Percentiles rank a stretch among this genome's conserved stretches.
Evolutionary conservation across 1,140 invertebrate genomes (phyloP).

Genomic region (Sitophilus oryzae): DNA sequence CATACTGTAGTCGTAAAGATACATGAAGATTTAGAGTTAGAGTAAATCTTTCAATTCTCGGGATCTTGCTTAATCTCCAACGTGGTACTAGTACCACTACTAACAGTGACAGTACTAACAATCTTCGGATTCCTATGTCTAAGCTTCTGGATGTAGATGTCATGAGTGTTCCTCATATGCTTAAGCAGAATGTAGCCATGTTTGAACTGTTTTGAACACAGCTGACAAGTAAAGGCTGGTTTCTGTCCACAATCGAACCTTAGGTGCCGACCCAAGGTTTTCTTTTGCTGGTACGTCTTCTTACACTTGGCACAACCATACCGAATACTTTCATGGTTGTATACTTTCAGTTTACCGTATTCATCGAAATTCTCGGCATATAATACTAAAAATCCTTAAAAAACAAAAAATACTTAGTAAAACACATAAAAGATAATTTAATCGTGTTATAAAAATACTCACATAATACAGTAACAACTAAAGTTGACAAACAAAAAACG

Average conservation of each 20-base stretch:
- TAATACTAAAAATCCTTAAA: conserved; percentile 21
- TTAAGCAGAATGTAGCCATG: conserved; percentile 47
- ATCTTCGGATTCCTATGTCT: conserved; percentile 11
- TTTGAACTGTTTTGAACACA: conserved; percentile 47
- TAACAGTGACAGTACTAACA: not conserved
- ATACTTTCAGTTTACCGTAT: conserved; percentile 30
- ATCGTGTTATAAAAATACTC: too few relatives aligned
- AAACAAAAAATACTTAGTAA: conserved; percentile 6
- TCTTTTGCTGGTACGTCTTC: conserved; percentile 53
- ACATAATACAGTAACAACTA: too few relatives aligned
- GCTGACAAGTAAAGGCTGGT: conserved; percentile 56
- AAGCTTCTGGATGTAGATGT: conserved; percentile 16
- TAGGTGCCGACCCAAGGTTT: conserved; percentile 46
- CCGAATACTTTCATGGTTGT: conserved; percentile 29
- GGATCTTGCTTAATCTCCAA: not conserved
- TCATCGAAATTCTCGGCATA: conserved; percentile 30
- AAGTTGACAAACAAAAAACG: too few relatives aligned
- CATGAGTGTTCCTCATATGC: conserved; percentile 37
- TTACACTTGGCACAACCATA: conserved; percentile 55
- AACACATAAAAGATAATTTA: too few relatives aligned
- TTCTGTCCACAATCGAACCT: conserved; percentile 55
- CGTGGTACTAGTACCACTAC: not conserved
- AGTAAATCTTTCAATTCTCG: too few relatives aligned
- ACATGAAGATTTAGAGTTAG: too few relatives aligned
- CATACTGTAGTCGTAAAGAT: too few relatives aligned